A percentile compares a stretch with the other conserved stretches of the same genome.
Evolutionary conservation across 2,113 vertebrate species (phyloP).

Genomic region (Podiceps cristatus): DNA sequence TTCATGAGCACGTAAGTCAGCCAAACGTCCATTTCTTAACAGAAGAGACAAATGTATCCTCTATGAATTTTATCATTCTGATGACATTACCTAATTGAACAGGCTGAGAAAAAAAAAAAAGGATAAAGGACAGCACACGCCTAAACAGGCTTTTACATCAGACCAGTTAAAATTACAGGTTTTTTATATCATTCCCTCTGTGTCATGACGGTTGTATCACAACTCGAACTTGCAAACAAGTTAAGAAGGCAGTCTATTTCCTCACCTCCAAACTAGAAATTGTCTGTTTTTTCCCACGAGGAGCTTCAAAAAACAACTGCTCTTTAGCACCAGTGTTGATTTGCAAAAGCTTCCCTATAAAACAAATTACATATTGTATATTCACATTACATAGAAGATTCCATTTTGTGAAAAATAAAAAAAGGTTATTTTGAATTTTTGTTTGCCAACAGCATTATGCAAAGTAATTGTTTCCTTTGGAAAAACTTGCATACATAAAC

Average conservation of each 20-base stretch:
- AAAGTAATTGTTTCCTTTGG: background rate
- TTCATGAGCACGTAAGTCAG: background rate
- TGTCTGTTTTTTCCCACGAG: slow-evolving; percentile 92
- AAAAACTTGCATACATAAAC: background rate
- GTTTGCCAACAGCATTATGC: background rate
- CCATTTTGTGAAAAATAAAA: background rate
- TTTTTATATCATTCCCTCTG: background rate
- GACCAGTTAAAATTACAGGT: background rate
- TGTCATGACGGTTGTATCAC: background rate
- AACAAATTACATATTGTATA: background rate
- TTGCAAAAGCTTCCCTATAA: slow-evolving; percentile 94
- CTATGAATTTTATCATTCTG: background rate
- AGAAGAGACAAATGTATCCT: background rate
- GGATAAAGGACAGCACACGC: background rate
- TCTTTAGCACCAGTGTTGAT: slow-evolving; percentile 98
- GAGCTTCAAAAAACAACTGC: slow-evolving; percentile 97
- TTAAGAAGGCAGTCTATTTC: background rate
- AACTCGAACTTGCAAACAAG: background rate
- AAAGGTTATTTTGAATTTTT: background rate
- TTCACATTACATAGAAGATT: background rate
- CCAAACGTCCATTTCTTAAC: background rate
- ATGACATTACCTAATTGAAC: background rate
- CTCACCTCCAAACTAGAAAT: slow-evolving; percentile 91
- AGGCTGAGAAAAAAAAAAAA: background rate
- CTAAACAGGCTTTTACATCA: background rate